Evolutionary conservation across 2,888 invertebrate species (phyloP).

Genomic region (Eledona agricola): DNA sequence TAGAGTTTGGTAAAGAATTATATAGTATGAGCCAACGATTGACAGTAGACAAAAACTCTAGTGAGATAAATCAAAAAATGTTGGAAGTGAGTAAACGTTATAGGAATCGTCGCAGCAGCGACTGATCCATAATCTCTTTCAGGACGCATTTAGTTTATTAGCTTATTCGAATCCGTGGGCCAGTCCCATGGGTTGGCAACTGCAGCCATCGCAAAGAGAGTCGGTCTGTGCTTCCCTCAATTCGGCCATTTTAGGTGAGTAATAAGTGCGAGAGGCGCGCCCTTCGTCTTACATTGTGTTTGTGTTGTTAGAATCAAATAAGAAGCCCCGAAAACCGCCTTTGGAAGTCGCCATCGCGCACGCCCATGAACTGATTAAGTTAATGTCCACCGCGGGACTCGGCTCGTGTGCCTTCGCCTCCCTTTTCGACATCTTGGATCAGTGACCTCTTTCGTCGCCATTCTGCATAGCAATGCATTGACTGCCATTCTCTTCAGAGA

Average conservation of each 20-base stretch:
- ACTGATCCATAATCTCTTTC: conserved; percentile 50
- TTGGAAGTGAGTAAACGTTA: conserved; percentile 72
- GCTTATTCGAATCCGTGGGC: conserved; percentile 98
- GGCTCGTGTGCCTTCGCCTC: conserved; percentile 96
- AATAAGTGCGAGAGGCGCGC: neutral
- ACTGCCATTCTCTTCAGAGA: conserved; percentile 36
- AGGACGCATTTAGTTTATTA: conserved; percentile 97
- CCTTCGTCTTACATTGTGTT: conserved; percentile 3
- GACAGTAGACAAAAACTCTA: conserved; percentile 82
- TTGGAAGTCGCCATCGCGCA: conserved; percentile 93
- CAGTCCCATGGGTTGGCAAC: conserved; percentile 95
- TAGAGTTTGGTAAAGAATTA: conserved; percentile 93
- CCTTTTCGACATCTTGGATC: conserved; percentile 82
- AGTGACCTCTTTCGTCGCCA: conserved; percentile 63
- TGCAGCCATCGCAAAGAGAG: conserved; percentile 94
- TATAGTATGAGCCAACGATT: conserved; percentile 90
- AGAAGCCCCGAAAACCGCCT: conserved; percentile 89
- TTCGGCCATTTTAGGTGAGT: conserved; percentile 93
- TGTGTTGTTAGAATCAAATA: conserved; percentile 83
- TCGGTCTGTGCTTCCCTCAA: conserved; percentile 95
- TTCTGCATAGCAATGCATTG: conserved; percentile 37
- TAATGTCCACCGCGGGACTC: conserved; percentile 89
- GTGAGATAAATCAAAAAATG: conserved; percentile 88
- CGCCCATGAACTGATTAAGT: conserved; percentile 85
- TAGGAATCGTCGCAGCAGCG: neutral